Percentiles rank a stretch among this genome's conserved stretches.
Evolutionary conservation across 2,888 invertebrate species (phyloP).

Genomic region (Drosophila paucipuncta): DNA sequence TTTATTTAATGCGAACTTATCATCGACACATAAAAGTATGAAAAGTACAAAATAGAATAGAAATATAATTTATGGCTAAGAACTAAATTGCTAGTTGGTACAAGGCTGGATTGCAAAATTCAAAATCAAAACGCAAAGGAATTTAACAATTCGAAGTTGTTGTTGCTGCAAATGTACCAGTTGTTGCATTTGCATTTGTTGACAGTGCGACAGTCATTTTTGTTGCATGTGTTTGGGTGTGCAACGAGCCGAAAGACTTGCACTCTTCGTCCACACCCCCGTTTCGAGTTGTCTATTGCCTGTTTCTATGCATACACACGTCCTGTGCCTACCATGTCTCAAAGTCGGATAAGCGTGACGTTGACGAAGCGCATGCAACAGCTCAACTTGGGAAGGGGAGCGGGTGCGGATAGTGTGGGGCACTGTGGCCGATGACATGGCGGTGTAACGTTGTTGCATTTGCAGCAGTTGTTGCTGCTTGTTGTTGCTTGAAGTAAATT

Average conservation of each 20-base stretch:
- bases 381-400: conserved; percentile 60
- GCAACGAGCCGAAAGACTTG: conserved; percentile 7
- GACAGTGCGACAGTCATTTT: conserved; percentile 21
- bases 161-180: conserved; percentile 16
- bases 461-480: conserved; percentile 27
- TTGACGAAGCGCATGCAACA: conserved; percentile 78
- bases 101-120: neutral
- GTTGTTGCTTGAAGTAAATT: conserved; percentile 53
- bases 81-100: neutral
- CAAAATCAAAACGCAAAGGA: conserved; percentile 25
- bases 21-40: neutral
- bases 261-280: neutral
- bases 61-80: neutral
- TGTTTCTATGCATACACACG: conserved; percentile 38
- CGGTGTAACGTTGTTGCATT: conserved; percentile 44
- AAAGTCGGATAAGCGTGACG: conserved; percentile 77
- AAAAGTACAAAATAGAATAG: neutral
- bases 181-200: conserved; percentile 36
- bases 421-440: conserved; percentile 53
- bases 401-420: neutral
- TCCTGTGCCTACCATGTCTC: conserved; percentile 70
- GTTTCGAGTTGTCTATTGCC: neutral
- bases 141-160: conserved; percentile 25
- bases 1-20: neutral
- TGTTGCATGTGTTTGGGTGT: conserved; percentile 20